Evolutionary conservation across 2,113 vertebrate species (phyloP), one percentile per base, ranked within the genome.

Genomic region (Oophaga pumilio): DNA sequence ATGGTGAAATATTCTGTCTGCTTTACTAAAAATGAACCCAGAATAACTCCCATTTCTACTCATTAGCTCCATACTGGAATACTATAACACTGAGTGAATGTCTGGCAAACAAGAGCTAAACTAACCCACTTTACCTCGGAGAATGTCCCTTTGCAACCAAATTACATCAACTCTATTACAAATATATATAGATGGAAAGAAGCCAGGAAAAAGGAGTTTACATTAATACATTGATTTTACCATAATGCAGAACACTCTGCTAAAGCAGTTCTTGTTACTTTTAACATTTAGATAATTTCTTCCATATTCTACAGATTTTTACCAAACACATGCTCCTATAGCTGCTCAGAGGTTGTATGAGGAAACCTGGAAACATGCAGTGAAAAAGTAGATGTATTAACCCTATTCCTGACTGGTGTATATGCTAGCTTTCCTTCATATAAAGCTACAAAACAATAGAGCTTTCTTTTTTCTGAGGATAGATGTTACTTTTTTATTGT

Each of bases 181-280:
- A n/a, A 86, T 82, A 71, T 73, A 81, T 79, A 66, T 86, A 69
- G 9, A 87, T 81, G 79, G 50, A 82, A 33, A 6, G 33, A 22
- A 87, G 68, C 85, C 66, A 81, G 77, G 74, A 68, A 86, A 62
- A 68, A 49, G 8, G 59, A 79, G 50, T 68, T 79, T n/a, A 78
- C 64, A 73, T 81, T 87, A 87, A 87, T 81, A 57, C 64, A 87
- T 80, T 82, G 76, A 26, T 56, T 86, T 86, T 82, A 52, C 56
- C 56, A 57, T 87, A 82, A 71, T 59, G 78, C 60, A 81, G 52
- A 87, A 11, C 53, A 59, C 69, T 87, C 78, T 81, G 66, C 43
- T 87, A 71, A 81, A 57, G 64, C 24, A 33, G 81, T 87, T 73
- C 28, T 71, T 62, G 50, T 82, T 59, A 71, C 86, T 73, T 81